These are phyloP conservation scores for Piliocolobus tephrosceles DNA, from an alignment of 2,113 vertebrate genomes.

Conservation along the genomic window DNA sequence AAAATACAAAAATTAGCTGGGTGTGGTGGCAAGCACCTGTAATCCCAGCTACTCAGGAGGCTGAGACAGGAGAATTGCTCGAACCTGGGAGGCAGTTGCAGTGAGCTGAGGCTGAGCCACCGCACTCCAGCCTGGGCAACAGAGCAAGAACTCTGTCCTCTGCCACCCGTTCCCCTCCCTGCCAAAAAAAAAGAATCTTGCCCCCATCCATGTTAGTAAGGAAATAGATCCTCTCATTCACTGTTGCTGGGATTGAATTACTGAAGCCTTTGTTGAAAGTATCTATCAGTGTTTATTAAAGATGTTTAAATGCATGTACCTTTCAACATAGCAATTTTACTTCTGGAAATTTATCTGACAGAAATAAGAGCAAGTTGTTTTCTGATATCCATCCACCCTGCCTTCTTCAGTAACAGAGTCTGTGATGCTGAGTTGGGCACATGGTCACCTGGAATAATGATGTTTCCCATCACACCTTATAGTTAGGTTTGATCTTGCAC, in stretches of 20 bases:
- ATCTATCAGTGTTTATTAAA: neutral
- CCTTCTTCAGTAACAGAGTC: neutral
- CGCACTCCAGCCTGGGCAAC: too few relatives aligned
- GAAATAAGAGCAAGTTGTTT: neutral
- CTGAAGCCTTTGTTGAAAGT: neutral
- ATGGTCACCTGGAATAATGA: neutral
- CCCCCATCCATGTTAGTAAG: neutral
- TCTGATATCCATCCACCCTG: neutral
- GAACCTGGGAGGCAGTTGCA: too few relatives aligned
- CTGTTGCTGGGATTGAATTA: neutral
- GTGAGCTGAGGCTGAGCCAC: too few relatives aligned
- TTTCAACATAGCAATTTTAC: neutral
- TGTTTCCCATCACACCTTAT: neutral
- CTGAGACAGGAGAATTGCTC: too few relatives aligned
- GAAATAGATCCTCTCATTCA: neutral
- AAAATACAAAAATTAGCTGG: too few relatives aligned
- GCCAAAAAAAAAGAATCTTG: too few relatives aligned
- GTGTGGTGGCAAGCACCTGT: too few relatives aligned
- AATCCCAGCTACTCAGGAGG: too few relatives aligned
- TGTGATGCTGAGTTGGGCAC: neutral
- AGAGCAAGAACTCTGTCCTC: too few relatives aligned
- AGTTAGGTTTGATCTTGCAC: neutral
- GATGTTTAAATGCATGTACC: neutral
- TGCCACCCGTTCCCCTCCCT: too few relatives aligned
- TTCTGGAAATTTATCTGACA: neutral